These are phyloP conservation scores for Melipona beecheii DNA, from an alignment of 2,888 invertebrate genomes.

Conservation along the genomic window DNA sequence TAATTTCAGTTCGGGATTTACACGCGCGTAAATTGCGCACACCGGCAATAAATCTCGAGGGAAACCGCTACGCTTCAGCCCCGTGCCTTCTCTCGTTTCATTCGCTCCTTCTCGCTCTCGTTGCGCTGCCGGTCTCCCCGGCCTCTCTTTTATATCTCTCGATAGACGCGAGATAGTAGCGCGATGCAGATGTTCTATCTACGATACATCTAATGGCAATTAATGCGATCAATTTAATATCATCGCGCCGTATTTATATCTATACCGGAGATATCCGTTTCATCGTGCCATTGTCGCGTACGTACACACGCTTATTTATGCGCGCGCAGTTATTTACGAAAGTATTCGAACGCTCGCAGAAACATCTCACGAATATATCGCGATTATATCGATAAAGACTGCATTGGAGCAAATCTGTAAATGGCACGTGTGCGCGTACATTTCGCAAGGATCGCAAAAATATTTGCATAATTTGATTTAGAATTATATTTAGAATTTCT, in stretches of 20 bases:
- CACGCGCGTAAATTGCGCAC: slow-evolving; percentile 54
- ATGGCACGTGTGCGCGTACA: no score
- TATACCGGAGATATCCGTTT: not conserved
- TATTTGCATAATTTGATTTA: no score
- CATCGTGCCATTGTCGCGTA: not conserved
- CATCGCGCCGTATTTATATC: slow-evolving; percentile 27
- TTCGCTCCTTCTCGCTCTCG: not conserved
- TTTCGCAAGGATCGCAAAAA: no score
- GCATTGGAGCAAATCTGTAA: not conserved
- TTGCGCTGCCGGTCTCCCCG: not conserved
- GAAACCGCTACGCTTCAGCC: slow-evolving; percentile 34
- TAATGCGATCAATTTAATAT: slow-evolving; percentile 44
- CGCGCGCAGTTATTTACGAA: not conserved
- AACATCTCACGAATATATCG: not conserved
- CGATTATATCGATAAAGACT: not conserved
- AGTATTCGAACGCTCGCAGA: not conserved
- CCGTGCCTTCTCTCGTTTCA: not conserved
- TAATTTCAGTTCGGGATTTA: slow-evolving; percentile 56
- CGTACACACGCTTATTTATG: not conserved
- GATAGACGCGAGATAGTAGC: slow-evolving; percentile 20
- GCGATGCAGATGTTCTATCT: slow-evolving; percentile 19
- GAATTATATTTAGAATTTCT: no score
- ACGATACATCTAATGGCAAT: slow-evolving; percentile 43
- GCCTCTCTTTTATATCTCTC: not conserved
- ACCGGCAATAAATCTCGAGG: slow-evolving; percentile 47